Evolutionary conservation across 1,140 invertebrate genomes (phyloP).

Genomic region (Adelges cooleyi): DNA sequence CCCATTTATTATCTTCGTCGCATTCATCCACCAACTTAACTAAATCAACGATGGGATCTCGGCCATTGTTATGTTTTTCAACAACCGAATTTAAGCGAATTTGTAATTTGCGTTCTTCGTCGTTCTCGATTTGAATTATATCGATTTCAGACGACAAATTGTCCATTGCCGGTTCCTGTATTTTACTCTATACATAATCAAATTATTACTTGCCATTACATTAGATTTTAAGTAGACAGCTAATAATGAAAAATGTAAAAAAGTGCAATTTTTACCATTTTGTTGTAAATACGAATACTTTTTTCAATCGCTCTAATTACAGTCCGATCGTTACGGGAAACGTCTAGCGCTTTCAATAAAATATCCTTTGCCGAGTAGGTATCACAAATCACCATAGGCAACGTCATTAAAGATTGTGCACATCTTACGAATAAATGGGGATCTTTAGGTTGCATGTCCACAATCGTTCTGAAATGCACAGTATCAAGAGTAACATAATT

Average conservation of each 20-base stretch:
- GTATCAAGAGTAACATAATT: too few relatives aligned
- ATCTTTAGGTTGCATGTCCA: not conserved
- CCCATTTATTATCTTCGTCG: not conserved
- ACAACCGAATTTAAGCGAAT: not conserved
- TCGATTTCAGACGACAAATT: too few relatives aligned
- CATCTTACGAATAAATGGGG: conserved; percentile 1
- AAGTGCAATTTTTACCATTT: not conserved
- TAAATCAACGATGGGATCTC: not conserved
- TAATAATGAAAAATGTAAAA: too few relatives aligned
- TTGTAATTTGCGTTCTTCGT: not conserved
- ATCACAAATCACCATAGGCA: not conserved
- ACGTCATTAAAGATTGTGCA: not conserved
- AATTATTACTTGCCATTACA: too few relatives aligned
- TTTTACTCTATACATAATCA: too few relatives aligned
- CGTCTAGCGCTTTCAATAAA: not conserved
- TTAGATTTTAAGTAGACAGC: too few relatives aligned
- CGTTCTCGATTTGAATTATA: not conserved
- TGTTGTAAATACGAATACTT: not conserved
- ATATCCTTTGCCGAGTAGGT: not conserved
- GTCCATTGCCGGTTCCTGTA: too few relatives aligned
- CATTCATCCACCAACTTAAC: not conserved
- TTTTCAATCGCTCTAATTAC: not conserved
- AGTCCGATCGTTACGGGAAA: not conserved
- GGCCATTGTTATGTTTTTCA: not conserved
- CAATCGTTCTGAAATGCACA: not conserved